Conservation (phyloP, 1,140 invertebrate genomes). For the Xylocopa sonorina region DNA sequence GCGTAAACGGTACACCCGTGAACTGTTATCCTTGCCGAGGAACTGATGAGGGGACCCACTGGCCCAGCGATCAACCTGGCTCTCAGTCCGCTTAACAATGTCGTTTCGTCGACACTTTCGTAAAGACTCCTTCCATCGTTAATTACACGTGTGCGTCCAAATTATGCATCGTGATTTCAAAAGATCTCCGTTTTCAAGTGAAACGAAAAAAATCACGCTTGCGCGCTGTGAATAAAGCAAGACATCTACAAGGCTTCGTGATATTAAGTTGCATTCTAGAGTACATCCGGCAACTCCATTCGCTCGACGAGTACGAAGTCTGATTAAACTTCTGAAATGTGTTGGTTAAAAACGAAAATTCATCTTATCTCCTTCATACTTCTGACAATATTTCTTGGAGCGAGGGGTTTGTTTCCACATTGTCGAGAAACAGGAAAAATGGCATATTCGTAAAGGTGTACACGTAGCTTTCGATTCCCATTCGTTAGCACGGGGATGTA, state of each 20-base stretch:
- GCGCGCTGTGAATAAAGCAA: too few relatives aligned
- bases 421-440: not conserved
- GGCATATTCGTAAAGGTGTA: not conserved
- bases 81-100: slow-evolving; percentile 71
- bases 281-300: too few relatives aligned
- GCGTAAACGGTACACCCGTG: slow-evolving; percentile 74
- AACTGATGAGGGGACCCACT: slow-evolving; percentile 68
- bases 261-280: not conserved
- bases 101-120: slow-evolving; percentile 64
- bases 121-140: slow-evolving; percentile 17
- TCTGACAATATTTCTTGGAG: too few relatives aligned
- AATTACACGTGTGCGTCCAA: not conserved
- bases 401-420: too few relatives aligned
- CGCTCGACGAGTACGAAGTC: not conserved
- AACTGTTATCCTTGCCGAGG: slow-evolving; percentile 74
- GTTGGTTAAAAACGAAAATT: not conserved
- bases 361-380: too few relatives aligned
- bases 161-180: not conserved
- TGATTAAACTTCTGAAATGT: not conserved
- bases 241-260: not conserved
- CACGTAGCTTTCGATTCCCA: not conserved
- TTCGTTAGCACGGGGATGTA: slow-evolving; percentile 33
- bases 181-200: not conserved
- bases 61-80: slow-evolving; percentile 66
- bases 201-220: too few relatives aligned